Evolutionary conservation across 2,113 vertebrate species (phyloP).

Genomic region (Pantherophis guttatus): DNA sequence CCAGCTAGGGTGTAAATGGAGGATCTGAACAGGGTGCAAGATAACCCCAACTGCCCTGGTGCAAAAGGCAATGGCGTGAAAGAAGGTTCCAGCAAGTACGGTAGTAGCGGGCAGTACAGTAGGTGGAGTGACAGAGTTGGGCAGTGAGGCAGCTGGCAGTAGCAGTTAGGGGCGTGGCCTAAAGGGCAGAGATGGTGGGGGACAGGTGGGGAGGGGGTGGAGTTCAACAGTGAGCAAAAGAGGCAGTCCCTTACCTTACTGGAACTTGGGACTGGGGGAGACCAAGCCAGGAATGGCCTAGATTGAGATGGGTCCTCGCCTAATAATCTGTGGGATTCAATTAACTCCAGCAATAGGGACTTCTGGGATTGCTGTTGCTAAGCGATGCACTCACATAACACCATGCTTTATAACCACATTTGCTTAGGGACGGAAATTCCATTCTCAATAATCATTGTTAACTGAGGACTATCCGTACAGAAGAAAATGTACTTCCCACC

Average conservation of each 20-base stretch:
- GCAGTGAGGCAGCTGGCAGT: neutral
- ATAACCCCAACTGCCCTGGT: neutral
- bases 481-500: neutral
- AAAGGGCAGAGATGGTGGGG: neutral
- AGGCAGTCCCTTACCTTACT: neutral
- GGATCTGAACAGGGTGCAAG: neutral
- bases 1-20: neutral
- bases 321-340: neutral
- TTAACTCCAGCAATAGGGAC: neutral
- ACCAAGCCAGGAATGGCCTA: neutral
- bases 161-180: neutral
- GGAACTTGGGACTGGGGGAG: neutral
- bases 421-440: neutral
- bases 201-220: neutral
- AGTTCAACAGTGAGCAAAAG: neutral
- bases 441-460: neutral
- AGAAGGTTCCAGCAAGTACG: neutral
- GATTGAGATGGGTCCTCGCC: neutral
- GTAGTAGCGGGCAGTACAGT: neutral
- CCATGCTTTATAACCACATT: neutral
- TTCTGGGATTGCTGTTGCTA: neutral
- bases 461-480: neutral
- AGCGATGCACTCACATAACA: neutral
- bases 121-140: neutral
- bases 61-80: neutral